Evolutionary conservation across 2,888 invertebrate species (phyloP).

Genomic region (Nephrotoma appendiculata): DNA sequence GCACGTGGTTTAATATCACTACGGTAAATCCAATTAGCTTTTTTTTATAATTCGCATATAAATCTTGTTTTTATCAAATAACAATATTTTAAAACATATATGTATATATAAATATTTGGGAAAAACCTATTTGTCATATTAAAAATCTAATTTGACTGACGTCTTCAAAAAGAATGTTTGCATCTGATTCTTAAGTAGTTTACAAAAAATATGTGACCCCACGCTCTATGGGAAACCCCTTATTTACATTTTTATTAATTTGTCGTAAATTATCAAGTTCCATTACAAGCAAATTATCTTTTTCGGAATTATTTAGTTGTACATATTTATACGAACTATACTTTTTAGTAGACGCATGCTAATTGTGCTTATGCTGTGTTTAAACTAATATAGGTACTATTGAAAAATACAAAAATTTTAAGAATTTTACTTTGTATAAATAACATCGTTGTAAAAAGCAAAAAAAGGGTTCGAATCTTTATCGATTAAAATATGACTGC

Average conservation of each 20-base stretch:
- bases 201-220: background rate
- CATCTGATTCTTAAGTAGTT: background rate
- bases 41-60: background rate
- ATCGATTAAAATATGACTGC: no score
- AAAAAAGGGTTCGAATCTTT: no score
- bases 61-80: background rate
- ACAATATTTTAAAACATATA: background rate
- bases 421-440: no score
- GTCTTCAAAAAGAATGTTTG: background rate
- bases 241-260: background rate
- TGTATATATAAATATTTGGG: background rate
- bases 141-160: background rate
- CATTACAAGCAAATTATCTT: background rate
- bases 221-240: background rate
- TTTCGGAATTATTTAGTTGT: no score
- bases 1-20: no score
- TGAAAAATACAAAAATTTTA: no score
- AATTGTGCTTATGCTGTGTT: no score
- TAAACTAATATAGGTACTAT: no score
- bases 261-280: background rate
- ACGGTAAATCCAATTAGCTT: no score
- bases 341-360: no score
- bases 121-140: background rate
- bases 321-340: no score
- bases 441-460: no score